Evolutionary conservation across 2,113 vertebrate genomes (phyloP).

Genomic region (Gnathonemus longibarbis): DNA sequence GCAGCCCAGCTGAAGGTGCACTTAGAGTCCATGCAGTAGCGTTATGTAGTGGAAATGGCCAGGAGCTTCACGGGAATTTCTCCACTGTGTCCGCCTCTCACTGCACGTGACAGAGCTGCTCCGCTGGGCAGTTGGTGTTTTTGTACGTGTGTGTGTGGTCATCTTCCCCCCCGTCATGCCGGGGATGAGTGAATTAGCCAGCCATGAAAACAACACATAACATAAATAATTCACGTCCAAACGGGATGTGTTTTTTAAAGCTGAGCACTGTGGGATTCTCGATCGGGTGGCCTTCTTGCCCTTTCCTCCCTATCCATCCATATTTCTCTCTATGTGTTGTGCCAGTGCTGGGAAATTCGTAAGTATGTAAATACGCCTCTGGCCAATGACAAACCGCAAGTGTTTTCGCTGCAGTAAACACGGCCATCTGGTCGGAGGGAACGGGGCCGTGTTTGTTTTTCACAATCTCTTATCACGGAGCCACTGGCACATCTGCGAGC

Average conservation of each 20-base stretch:
- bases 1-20: not conserved
- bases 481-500: not conserved
- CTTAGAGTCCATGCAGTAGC: not conserved
- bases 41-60: not conserved
- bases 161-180: not conserved
- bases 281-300: not conserved
- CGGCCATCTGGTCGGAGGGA: not conserved
- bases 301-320: not conserved
- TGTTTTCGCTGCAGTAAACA: not conserved
- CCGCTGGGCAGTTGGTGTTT: not conserved
- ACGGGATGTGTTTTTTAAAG: not conserved
- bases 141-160: not conserved
- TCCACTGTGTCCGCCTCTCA: not conserved
- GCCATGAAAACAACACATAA: not conserved
- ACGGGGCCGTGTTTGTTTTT: not conserved
- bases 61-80: not conserved
- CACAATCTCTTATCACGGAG: not conserved
- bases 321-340: constrained; percentile 1
- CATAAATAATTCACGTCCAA: constrained; percentile 5
- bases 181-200: not conserved
- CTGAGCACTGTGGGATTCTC: not conserved
- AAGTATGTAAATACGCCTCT: not conserved
- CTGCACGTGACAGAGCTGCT: not conserved
- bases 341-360: not conserved
- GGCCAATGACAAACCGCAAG: not conserved